Conservation (phyloP, 2,797 vertebrate species). For the Pseudochaenichthys georgianus region DNA sequence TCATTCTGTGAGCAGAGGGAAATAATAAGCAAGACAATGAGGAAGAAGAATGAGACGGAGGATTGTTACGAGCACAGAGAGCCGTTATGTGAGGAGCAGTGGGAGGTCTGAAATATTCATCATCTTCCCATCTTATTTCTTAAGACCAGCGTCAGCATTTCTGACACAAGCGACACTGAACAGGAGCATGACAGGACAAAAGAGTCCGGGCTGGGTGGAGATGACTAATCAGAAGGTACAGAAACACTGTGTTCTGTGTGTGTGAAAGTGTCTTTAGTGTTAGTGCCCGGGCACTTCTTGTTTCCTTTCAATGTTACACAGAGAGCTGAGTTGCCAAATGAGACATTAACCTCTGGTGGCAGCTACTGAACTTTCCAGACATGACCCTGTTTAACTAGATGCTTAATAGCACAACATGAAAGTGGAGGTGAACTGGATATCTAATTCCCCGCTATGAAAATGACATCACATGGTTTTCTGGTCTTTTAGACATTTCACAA, state of each 20-base stretch:
- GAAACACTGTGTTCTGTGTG: neutral
- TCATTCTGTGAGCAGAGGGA: conserved; percentile 19
- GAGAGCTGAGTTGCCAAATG: neutral
- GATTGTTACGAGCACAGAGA: conserved; percentile 24
- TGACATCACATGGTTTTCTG: conserved; percentile 30
- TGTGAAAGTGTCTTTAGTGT: conserved; percentile 5
- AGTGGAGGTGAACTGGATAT: neutral
- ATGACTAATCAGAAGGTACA: conserved; percentile 21
- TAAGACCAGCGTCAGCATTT: conserved; percentile 39
- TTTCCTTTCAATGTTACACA: conserved; percentile 5
- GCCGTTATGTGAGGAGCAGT: conserved; percentile 36
- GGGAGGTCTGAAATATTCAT: conserved; percentile 74
- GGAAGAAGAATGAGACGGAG: conserved; percentile 17
- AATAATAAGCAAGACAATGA: conserved; percentile 43
- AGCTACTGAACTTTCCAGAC: conserved; percentile 12
- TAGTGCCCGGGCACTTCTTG: neutral
- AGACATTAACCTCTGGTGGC: conserved; percentile 14
- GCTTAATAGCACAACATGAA: conserved; percentile 24
- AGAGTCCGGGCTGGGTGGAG: neutral
- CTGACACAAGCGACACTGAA: conserved; percentile 16
- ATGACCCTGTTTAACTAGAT: neutral
- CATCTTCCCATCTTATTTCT: conserved; percentile 44
- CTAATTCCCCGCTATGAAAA: conserved; percentile 14
- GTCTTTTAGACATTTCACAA: neutral
- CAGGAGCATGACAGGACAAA: conserved; percentile 21